phyloP scores from a whole-genome alignment of 1,140 invertebrate species.

The Drosophila mauritiana region DNA sequence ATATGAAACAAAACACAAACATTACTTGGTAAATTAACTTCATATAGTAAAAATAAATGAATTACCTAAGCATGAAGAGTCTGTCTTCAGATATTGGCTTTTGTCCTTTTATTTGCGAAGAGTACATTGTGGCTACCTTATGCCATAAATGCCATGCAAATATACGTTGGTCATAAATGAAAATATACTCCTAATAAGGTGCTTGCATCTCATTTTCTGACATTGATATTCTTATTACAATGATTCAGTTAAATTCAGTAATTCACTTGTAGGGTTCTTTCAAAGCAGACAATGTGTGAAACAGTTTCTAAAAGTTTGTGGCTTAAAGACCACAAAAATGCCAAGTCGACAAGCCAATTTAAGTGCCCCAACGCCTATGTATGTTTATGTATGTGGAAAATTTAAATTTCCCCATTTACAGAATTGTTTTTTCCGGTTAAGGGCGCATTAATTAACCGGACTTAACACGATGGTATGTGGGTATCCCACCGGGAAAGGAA shows the following conservation, averaged over 20 bases:
- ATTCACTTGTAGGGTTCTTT: background rate
- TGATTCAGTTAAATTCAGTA: no score
- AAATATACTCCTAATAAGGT: background rate
- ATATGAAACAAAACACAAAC: background rate
- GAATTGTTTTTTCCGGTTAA: constrained; percentile 37
- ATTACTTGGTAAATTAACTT: no score
- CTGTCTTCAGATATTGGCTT: background rate
- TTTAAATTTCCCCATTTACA: constrained; percentile 48
- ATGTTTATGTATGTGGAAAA: constrained; percentile 17
- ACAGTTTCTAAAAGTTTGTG: background rate
- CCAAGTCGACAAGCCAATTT: constrained; percentile 23
- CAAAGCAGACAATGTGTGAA: background rate
- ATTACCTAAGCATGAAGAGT: background rate
- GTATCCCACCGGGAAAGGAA: constrained; percentile 26
- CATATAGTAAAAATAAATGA: background rate
- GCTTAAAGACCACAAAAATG: constrained; percentile 33
- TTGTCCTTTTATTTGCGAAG: background rate
- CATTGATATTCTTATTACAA: background rate
- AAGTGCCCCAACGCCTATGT: constrained; percentile 31
- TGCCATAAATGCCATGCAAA: no score
- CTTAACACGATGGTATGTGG: constrained; percentile 58
- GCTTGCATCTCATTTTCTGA: background rate
- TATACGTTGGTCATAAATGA: no score
- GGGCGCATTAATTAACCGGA: constrained; percentile 72
- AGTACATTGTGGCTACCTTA: background rate